Evolutionary conservation across 1,140 invertebrate genomes (phyloP), one percentile per base, ranked within the genome.

Genomic region (Cydia fagiglandana): DNA sequence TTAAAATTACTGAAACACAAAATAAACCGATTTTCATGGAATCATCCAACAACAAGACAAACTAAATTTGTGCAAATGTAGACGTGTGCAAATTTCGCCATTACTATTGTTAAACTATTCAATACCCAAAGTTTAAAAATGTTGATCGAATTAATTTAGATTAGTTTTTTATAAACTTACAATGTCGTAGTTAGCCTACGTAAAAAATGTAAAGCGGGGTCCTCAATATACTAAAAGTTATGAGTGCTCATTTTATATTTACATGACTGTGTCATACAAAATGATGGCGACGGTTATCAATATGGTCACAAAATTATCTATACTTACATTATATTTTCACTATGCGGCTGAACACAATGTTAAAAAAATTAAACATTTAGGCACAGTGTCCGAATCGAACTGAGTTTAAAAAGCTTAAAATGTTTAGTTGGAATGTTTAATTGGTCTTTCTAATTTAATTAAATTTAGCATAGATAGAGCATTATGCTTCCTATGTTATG

Each of bases 281-380:
- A 9, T 24, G 10, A 61, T 61, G 10, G 53, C 53, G 3, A 56
- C n/a, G 53, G n/a, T 53, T 53, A 53, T 53, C 50, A 20, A 61
- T 20, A 61, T 61, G 53, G 20, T 61, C n/a, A 61, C 56, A 61
- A 61, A 61, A 61, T 17, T 61, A 61, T 24, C 56, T 61, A 24
- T 61, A 34, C 34, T 34, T 34, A 24, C 56, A 61, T 61, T 61
- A 24, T 61, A 61, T 61, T 61, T 61, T 61, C 56, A 61, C 56
- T 61, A 61, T 61, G 56, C 56, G 56, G 56, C 56, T 61, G 56
- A 61, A 61, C 56, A 61, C 20, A 61, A 61, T 24, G n/a, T 53
- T 53, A 24, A 61, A 61, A 9, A 61, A 24, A 2, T 9, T 24
- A 61, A 20, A 24, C 17, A 61, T 61, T 61, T 61, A n/a, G 56